A percentile compares a stretch with the other conserved stretches of the same genome.
These are phyloP conservation scores for Haliaeetus leucogaster DNA, from an alignment of 2,113 vertebrate species.

Conservation along the genomic window DNA sequence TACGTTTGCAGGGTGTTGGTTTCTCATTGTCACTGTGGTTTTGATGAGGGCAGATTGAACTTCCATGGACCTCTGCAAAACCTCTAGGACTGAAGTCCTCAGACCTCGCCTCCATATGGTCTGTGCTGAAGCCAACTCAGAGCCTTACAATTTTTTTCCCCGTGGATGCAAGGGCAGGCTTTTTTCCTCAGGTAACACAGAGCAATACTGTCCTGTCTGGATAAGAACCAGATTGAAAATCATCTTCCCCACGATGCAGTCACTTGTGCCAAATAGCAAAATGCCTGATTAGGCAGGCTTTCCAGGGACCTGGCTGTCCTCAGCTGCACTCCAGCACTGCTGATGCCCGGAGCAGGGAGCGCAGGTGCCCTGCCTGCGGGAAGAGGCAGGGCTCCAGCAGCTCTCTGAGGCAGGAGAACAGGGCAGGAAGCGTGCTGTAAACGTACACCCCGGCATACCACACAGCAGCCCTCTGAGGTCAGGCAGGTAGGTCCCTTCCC, in stretches of 20 bases:
- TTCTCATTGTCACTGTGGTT: background rate
- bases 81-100: background rate
- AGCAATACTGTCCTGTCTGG: background rate
- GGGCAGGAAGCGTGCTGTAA: background rate
- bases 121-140: background rate
- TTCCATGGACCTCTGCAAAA: background rate
- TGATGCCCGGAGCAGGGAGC: background rate
- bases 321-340: background rate
- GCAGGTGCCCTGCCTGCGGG: background rate
- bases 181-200: background rate
- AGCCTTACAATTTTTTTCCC: background rate
- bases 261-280: background rate
- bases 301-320: background rate
- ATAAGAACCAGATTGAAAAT: background rate
- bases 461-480: background rate
- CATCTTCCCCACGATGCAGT: background rate
- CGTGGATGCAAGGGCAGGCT: background rate
- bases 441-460: background rate
- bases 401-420: background rate
- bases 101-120: background rate
- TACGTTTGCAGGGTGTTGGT: background rate
- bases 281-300: constrained; percentile 21
- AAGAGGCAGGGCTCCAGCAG: background rate
- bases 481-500: background rate
- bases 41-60: background rate